Percentiles rank a stretch among this genome's conserved stretches.
phyloP scores from a whole-genome alignment of 1,140 invertebrate species.

The Aphaenogaster floridana region DNA sequence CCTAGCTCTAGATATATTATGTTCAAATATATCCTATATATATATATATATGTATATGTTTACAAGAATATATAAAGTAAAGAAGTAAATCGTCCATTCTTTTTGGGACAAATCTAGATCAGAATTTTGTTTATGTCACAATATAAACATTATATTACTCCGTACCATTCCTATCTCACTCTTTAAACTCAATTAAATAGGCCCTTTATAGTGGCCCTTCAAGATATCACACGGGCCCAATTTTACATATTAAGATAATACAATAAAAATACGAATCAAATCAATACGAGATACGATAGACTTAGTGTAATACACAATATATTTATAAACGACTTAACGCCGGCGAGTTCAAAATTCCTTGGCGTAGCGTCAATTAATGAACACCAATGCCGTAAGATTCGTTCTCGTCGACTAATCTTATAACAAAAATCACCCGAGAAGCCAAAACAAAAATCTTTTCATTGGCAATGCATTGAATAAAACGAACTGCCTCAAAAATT shows the following conservation, averaged over 20 bases:
- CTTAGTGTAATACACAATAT: constrained; percentile 63
- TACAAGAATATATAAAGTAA: constrained; percentile 40
- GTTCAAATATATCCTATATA: constrained; percentile 57
- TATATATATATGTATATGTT: constrained; percentile 44
- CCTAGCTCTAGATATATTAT: constrained; percentile 84
- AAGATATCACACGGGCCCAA: no score
- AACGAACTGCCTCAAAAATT: background rate
- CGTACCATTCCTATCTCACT: no score
- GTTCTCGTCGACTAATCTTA: background rate
- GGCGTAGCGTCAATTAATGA: background rate
- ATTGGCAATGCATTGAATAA: background rate
- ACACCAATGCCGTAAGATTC: background rate
- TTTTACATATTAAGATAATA: no score
- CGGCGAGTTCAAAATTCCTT: constrained; percentile 66
- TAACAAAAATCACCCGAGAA: constrained; percentile 13
- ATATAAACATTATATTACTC: no score
- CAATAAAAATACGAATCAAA: no score
- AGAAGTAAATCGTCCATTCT: background rate
- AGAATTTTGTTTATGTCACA: no score
- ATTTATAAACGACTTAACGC: constrained; percentile 54
- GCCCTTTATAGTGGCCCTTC: background rate
- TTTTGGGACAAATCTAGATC: no score
- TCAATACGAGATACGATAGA: no score
- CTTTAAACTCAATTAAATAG: background rate
- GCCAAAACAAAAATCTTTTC: background rate